A percentile compares a stretch with the other conserved stretches of the same genome.
phyloP scores from a whole-genome alignment of 2,797 vertebrate species.

The Artibeus lituratus region DNA sequence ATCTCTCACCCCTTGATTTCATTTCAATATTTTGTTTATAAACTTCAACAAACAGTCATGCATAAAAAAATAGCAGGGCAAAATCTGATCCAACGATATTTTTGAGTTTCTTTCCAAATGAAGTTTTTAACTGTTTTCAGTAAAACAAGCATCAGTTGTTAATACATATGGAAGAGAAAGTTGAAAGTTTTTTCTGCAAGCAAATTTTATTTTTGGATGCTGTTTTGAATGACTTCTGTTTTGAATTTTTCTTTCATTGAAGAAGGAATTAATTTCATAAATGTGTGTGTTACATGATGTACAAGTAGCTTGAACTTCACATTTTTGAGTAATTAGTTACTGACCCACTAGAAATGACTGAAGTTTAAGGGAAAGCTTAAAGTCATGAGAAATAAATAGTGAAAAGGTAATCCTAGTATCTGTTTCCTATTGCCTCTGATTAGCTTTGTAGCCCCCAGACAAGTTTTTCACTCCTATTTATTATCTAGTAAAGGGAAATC shows the following conservation, averaged over 20 bases:
- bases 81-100: slow-evolving; percentile 56
- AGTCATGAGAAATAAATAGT: background rate
- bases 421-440: slow-evolving; percentile 25
- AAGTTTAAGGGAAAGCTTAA: slow-evolving; percentile 22
- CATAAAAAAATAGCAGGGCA: slow-evolving; percentile 37
- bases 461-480: slow-evolving; percentile 31
- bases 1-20: slow-evolving; percentile 57
- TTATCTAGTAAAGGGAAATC: slow-evolving; percentile 36
- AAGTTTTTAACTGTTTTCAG: slow-evolving; percentile 60
- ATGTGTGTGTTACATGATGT: background rate
- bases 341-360: slow-evolving; percentile 12
- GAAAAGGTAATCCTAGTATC: background rate
- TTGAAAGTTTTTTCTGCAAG: slow-evolving; percentile 57
- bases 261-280: slow-evolving; percentile 47
- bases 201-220: slow-evolving; percentile 61
- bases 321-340: slow-evolving; percentile 42
- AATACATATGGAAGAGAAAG: slow-evolving; percentile 51
- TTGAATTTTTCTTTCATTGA: slow-evolving; percentile 51
- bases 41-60: slow-evolving; percentile 42
- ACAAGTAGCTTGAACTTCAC: background rate
- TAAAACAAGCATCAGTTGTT: slow-evolving; percentile 59
- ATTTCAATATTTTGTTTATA: slow-evolving; percentile 68
- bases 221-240: slow-evolving; percentile 52
- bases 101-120: slow-evolving; percentile 59
- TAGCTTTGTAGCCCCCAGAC: background rate